phyloP scores from a whole-genome alignment of 2,888 invertebrate genomes.

The Beris chalybata region DNA sequence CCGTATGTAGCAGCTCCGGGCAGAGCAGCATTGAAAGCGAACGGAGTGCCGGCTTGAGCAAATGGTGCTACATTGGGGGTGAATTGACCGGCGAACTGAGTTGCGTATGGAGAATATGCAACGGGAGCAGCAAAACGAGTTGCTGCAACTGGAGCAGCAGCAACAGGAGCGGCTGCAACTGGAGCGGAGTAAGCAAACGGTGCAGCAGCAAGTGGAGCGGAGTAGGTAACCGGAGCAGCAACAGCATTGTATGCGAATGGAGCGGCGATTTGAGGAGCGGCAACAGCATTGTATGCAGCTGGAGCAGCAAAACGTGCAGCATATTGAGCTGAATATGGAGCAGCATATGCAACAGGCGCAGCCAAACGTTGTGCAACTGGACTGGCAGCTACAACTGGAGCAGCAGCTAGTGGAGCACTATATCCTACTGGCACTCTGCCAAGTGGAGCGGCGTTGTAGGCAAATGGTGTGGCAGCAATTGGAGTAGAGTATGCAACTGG shows the following conservation, averaged over 20 bases:
- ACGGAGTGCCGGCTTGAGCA: slow-evolving; percentile 1
- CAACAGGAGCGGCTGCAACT: slow-evolving; percentile 12
- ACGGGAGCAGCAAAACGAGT: slow-evolving; percentile 8
- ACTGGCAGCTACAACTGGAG: slow-evolving; percentile 44
- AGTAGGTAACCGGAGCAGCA: slow-evolving; percentile 24
- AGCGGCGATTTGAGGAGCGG: slow-evolving; percentile 6
- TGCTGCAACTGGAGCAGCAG: slow-evolving; percentile 13
- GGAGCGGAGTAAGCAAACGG: slow-evolving; percentile 29
- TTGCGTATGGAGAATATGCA: not conserved
- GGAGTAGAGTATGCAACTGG: slow-evolving; percentile 15
- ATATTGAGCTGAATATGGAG: slow-evolving; percentile 35
- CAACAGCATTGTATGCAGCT: not conserved
- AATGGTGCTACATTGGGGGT: not conserved
- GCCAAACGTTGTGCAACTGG: slow-evolving; percentile 40
- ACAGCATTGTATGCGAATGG: slow-evolving; percentile 2
- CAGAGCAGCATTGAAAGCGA: slow-evolving; percentile 7
- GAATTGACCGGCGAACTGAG: not conserved
- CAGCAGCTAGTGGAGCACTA: slow-evolving; percentile 40
- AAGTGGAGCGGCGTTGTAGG: slow-evolving; percentile 43
- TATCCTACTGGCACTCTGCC: slow-evolving; percentile 35
- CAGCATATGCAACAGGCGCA: slow-evolving; percentile 41
- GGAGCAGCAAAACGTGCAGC: slow-evolving; percentile 34
- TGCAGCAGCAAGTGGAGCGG: slow-evolving; percentile 6
- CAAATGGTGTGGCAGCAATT: slow-evolving; percentile 33
- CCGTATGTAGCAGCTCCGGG: slow-evolving; percentile 7